Conservation (phyloP, 2,888 invertebrate genomes). For the Drosophila silvestris region DNA sequence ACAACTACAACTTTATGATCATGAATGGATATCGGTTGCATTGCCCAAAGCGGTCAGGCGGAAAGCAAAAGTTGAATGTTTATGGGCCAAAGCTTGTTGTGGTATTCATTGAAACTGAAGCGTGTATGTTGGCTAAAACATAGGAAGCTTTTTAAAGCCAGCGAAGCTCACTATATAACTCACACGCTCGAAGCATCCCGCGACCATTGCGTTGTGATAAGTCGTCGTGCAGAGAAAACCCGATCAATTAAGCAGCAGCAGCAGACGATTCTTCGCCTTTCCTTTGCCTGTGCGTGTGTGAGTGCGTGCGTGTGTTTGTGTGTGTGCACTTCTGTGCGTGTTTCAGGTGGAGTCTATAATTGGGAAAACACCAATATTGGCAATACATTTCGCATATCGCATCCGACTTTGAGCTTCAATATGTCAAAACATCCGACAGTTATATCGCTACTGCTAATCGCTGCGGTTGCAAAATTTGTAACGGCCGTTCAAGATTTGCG, state of each 20-base stretch:
- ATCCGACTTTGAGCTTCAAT: conserved; percentile 36
- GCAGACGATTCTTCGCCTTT: not conserved
- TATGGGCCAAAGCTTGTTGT: conserved; percentile 68
- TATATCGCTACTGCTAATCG: conserved; percentile 66
- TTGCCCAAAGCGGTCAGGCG: conserved; percentile 59
- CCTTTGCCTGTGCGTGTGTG: conserved; percentile 18
- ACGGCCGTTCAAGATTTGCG: conserved; percentile 80
- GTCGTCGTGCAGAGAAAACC: conserved; percentile 57
- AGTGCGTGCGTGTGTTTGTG: conserved; percentile 11
- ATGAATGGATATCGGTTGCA: conserved; percentile 42
- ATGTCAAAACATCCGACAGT: conserved; percentile 58
- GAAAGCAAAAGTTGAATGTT: conserved; percentile 65
- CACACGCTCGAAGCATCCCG: conserved; percentile 62
- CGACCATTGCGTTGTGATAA: conserved; percentile 66
- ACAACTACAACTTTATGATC: conserved; percentile 31
- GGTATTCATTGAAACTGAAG: conserved; percentile 16
- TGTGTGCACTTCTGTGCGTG: conserved; percentile 4
- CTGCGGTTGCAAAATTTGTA: conserved; percentile 59
- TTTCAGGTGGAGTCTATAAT: conserved; percentile 16
- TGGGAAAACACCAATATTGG: conserved; percentile 23
- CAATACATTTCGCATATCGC: conserved; percentile 34
- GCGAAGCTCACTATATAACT: conserved; percentile 70
- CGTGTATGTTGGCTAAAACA: conserved; percentile 3
- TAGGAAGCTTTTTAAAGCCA: conserved; percentile 43
- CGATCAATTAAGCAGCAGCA: conserved; percentile 18